Conservation (phyloP, 2,888 invertebrate genomes). For the Schizotus pectinicornis region DNA sequence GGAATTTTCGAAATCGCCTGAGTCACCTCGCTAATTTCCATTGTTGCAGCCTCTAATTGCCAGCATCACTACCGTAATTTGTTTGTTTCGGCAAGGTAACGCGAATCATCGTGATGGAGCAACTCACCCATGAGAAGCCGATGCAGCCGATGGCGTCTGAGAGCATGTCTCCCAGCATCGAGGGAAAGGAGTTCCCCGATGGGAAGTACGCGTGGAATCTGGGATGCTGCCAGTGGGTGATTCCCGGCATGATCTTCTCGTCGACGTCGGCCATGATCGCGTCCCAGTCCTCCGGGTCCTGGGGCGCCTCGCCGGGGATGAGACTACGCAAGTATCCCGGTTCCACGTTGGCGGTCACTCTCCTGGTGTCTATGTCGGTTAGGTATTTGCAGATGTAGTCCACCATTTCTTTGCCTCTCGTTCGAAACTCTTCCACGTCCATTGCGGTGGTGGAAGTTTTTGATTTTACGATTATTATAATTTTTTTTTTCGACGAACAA, state of each 20-base stretch:
- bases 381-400: conserved; percentile 94
- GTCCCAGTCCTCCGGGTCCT: conserved; percentile 84
- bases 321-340: conserved; percentile 86
- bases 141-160: conserved; percentile 96
- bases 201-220: conserved; percentile 99
- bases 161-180: conserved; percentile 97
- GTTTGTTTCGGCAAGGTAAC: background rate
- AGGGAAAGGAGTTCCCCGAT: conserved; percentile 95
- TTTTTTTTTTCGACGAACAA: background rate
- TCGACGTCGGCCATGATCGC: conserved; percentile 90
- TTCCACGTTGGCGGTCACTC: conserved; percentile 89
- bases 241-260: conserved; percentile 91
- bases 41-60: background rate
- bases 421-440: conserved; percentile 88
- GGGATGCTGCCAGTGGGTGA: conserved; percentile 99
- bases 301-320: conserved; percentile 81
- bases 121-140: conserved; percentile 95
- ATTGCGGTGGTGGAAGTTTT: conserved; percentile 59
- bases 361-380: conserved; percentile 76
- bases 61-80: background rate
- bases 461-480: too few species aligned
- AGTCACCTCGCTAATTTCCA: background rate
- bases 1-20: background rate
- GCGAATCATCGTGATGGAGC: background rate
- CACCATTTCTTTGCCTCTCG: conserved; percentile 91